A percentile compares a stretch with the other conserved stretches of the same genome.
Conservation (phyloP, 92 coral and sea anemone genomes). For the Palythoa heliodiscus region DNA sequence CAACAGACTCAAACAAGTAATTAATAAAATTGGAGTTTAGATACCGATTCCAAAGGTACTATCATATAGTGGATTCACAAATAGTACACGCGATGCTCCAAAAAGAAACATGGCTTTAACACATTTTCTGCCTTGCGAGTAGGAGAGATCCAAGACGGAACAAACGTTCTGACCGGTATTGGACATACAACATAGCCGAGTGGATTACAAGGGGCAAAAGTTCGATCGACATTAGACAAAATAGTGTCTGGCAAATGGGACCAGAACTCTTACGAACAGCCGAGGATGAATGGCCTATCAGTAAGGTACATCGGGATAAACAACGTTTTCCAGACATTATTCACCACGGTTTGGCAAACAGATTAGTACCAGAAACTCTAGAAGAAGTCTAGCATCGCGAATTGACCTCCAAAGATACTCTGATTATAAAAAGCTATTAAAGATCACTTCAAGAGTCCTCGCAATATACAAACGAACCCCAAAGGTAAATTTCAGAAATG, state of each 20-base stretch:
- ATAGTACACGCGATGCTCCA: no score
- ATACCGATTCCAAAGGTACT: no score
- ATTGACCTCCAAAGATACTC: slow-evolving; percentile 50
- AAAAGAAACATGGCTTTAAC: no score
- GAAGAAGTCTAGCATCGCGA: slow-evolving; percentile 19
- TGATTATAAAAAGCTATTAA: slow-evolving; percentile 37
- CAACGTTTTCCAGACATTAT: background rate
- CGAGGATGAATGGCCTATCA: slow-evolving; percentile 35
- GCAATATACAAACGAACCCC: slow-evolving; percentile 46
- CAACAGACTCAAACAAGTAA: no score
- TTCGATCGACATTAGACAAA: slow-evolving; percentile 46
- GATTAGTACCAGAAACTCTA: background rate
- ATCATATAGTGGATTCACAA: no score
- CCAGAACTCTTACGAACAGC: slow-evolving; percentile 60
- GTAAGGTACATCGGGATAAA: background rate
- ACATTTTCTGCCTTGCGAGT: no score
- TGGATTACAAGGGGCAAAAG: background rate
- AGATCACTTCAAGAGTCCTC: slow-evolving; percentile 62
- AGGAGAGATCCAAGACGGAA: no score
- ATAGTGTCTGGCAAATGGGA: slow-evolving; percentile 57
- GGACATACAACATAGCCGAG: no score
- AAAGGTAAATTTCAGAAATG: slow-evolving; percentile 50
- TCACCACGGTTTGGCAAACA: background rate
- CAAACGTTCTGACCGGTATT: no score
- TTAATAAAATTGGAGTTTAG: no score